phyloP scores from a whole-genome alignment of 2,797 vertebrate species.

The Hybognathus amarus region DNA sequence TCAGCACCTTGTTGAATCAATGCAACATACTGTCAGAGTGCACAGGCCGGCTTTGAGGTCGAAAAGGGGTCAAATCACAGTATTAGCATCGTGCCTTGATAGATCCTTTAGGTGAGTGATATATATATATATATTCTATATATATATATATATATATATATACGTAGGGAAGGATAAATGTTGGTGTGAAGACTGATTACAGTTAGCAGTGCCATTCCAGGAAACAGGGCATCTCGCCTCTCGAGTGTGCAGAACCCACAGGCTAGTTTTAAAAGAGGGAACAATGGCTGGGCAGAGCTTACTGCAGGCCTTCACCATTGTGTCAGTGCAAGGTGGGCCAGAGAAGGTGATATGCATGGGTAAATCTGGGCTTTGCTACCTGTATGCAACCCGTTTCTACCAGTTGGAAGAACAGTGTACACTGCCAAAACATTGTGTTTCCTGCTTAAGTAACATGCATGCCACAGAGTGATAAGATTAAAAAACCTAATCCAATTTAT shows the following conservation, averaged over 20 bases:
- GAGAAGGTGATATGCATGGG: constrained; percentile 17
- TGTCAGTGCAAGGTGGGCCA: not conserved
- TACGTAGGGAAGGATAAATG: not conserved
- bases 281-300: constrained; percentile 9
- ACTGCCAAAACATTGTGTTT: constrained; percentile 52
- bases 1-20: too few species aligned
- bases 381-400: not conserved
- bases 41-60: too few species aligned
- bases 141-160: too few species aligned
- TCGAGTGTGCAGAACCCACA: constrained; percentile 14
- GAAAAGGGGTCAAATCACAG: too few species aligned
- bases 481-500: constrained; percentile 58
- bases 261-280: constrained; percentile 13
- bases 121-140: too few species aligned
- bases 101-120: too few species aligned
- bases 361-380: constrained; percentile 38
- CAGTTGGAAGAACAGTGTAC: not conserved
- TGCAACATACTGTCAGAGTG: too few species aligned
- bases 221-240: not conserved
- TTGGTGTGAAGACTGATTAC: constrained; percentile 2
- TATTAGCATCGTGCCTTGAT: too few species aligned
- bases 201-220: constrained; percentile 7
- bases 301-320: constrained; percentile 5
- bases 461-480: constrained; percentile 56
- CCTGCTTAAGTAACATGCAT: constrained; percentile 41